A percentile compares a stretch with the other conserved stretches of the same genome.
These are phyloP conservation scores for Okamejei kenojei DNA, from an alignment of 2,797 vertebrate species.

Conservation along the genomic window DNA sequence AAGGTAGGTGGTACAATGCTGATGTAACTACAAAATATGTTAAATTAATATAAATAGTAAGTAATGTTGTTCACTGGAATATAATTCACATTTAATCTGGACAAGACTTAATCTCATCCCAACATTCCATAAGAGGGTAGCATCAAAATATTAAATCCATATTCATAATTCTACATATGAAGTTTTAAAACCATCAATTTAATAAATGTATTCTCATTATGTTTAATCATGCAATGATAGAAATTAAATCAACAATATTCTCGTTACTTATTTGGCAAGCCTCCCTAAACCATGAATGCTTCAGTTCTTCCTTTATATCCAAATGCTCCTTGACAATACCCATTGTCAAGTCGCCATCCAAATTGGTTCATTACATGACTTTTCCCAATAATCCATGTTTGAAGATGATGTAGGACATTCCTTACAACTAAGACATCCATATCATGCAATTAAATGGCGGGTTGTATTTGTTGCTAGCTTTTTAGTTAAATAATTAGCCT, in stretches of 20 bases:
- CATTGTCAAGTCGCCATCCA: not conserved
- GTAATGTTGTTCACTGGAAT: not conserved
- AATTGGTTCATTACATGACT: not conserved
- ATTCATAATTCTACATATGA: not conserved
- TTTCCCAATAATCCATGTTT: not conserved
- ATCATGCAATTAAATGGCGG: not conserved
- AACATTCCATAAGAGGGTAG: not conserved
- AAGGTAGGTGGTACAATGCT: conserved; percentile 62
- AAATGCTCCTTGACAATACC: not conserved
- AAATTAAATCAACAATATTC: not conserved
- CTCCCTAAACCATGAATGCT: not conserved
- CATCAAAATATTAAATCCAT: not conserved
- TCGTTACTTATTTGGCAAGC: not conserved
- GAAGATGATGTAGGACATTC: not conserved
- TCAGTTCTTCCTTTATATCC: not conserved
- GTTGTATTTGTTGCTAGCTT: not conserved
- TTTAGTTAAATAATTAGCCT: not conserved
- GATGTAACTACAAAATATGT: not conserved
- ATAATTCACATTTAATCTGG: not conserved
- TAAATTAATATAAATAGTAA: no score
- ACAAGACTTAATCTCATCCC: not conserved
- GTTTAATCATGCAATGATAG: not conserved
- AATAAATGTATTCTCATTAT: not conserved
- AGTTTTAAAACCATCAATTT: not conserved
- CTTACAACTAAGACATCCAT: not conserved